Evolutionary conservation across 2,888 invertebrate species (phyloP), one percentile per base, ranked within the genome.

Genomic region (Disparrhopalites patrizii): DNA sequence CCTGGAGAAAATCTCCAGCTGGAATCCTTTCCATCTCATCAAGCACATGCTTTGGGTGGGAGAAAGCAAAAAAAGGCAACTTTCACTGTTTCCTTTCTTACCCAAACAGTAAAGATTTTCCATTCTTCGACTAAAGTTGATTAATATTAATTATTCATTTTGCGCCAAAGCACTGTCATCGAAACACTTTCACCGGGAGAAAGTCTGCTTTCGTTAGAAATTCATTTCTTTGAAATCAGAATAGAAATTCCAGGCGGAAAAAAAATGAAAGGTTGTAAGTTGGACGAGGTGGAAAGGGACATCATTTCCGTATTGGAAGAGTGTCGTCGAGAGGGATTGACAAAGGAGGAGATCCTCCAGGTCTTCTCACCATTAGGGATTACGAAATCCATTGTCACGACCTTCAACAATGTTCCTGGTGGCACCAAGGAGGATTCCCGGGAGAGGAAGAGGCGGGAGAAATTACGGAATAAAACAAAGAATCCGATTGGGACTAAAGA

Each of bases 361-460:
- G 67, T 73, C n/a, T 73, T 73, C 62, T 58, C 70, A 23, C 72
- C 72, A 1, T 27, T 73, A 7, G 69, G 65, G 10, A 63, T 70
- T 28, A 54, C 66, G 1, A 62, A 60, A 27, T 36, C 25, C 2
- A 18, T 55, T 36, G 62, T 62, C 13, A 43, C 47, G 2, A 28
- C 28, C 7, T 47, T 33, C 27, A 58, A 54, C 20, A 25, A 25
- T n/a, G n/a, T n/a, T n/a, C n/a, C n/a, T n/a, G n/a, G n/a, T n/a
- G n/a, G n/a, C n/a, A n/a, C n/a, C n/a, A n/a, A n/a, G n/a, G n/a
- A n/a, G n/a, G n/a, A n/a, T n/a, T n/a, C n/a, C n/a, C n/a, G n/a
- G n/a, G n/a, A n/a, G n/a, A n/a, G n/a, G n/a, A n/a, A n/a, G n/a
- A n/a, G n/a, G n/a, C n/a, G n/a, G n/a, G n/a, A n/a, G n/a, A n/a